Evolutionary conservation across 2,113 vertebrate genomes (phyloP).

Genomic region (Oryzias melastigma): DNA sequence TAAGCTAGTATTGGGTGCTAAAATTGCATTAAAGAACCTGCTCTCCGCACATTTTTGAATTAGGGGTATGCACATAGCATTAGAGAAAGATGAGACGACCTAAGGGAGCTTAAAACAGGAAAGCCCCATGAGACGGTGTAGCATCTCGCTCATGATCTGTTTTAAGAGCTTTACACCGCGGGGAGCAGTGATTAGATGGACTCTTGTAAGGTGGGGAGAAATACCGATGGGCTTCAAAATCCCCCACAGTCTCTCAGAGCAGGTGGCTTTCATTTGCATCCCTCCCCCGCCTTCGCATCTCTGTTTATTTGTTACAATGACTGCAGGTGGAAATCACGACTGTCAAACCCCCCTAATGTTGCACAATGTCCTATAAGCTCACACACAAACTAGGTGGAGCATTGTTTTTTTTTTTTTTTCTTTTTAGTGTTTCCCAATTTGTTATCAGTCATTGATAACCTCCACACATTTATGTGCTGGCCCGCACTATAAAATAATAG

Average conservation of each 20-base stretch:
- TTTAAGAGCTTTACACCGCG: constrained; percentile 32
- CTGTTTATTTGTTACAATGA: constrained; percentile 43
- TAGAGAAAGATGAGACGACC: too few relatives aligned
- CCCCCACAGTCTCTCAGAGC: constrained; percentile 40
- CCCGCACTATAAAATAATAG: constrained; percentile 63
- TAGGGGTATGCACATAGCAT: too few relatives aligned
- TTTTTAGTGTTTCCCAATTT: constrained; percentile 34
- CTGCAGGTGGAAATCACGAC: constrained; percentile 47
- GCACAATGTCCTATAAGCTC: constrained; percentile 16
- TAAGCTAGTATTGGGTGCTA: too few relatives aligned
- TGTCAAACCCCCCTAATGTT: constrained; percentile 33
- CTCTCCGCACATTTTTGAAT: not conserved
- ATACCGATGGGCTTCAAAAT: constrained; percentile 23
- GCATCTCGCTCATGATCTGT: constrained; percentile 32
- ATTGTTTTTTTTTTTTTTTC: too few relatives aligned
- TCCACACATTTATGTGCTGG: constrained; percentile 55
- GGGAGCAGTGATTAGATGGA: constrained; percentile 41
- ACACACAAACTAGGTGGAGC: not conserved
- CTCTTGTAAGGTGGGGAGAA: constrained; percentile 47
- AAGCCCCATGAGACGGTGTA: not conserved
- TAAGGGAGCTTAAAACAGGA: constrained; percentile 1
- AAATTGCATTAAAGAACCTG: not conserved
- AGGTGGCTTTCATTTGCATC: constrained; percentile 62
- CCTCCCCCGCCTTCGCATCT: constrained; percentile 19
- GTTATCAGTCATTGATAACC: constrained; percentile 57